Conservation (phyloP, 2,113 vertebrate genomes). For the Buteo buteo region DNA sequence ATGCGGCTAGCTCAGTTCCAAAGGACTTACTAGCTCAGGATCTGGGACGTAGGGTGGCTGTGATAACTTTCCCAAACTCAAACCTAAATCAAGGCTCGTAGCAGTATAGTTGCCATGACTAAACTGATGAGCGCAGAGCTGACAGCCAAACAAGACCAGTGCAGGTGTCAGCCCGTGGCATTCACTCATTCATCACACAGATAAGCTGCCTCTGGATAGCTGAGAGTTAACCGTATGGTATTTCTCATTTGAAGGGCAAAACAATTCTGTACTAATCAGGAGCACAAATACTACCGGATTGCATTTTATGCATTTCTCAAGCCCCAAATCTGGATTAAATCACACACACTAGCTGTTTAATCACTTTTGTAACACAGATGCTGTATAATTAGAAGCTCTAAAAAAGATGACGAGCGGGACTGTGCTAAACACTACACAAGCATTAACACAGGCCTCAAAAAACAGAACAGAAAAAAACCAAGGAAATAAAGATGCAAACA, state of each 20-base stretch:
- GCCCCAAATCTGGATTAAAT: neutral
- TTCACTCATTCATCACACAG: neutral
- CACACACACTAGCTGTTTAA: neutral
- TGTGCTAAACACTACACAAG: neutral
- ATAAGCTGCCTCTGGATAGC: neutral
- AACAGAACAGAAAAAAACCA: neutral
- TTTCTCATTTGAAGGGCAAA: neutral
- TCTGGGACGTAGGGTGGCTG: accelerated
- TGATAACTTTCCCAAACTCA: neutral
- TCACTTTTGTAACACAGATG: neutral
- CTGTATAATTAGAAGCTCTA: neutral
- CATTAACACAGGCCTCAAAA: neutral
- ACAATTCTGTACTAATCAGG: neutral
- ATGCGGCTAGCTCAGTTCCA: neutral
- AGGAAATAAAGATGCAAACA: neutral
- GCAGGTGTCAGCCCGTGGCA: neutral
- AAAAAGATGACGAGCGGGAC: neutral
- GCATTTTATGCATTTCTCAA: neutral
- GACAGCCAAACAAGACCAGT: neutral
- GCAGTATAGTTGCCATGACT: neutral
- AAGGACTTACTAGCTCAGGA: neutral
- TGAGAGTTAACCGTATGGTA: neutral
- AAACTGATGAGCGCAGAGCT: neutral
- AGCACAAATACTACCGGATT: neutral
- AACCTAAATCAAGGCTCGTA: neutral